phyloP scores from a whole-genome alignment of 1,140 invertebrate species.

The Drosophila kanapiae region DNA sequence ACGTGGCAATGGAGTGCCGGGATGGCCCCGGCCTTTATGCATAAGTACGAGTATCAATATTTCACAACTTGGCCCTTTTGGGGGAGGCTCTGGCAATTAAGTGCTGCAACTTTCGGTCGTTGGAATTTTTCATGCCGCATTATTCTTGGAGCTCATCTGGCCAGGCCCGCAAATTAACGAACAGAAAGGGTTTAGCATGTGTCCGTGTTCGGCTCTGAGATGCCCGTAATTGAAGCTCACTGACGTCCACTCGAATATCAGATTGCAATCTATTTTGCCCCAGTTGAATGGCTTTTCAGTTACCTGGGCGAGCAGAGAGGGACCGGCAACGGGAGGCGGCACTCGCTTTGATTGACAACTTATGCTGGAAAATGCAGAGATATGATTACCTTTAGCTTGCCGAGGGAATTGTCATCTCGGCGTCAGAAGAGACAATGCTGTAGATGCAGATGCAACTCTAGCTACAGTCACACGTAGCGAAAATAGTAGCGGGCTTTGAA shows the following conservation, averaged over 20 bases:
- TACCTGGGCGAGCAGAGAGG: not conserved
- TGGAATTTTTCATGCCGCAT: constrained; percentile 50
- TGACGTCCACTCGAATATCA: constrained; percentile 40
- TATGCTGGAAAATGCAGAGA: constrained; percentile 34
- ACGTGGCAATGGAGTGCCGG: constrained; percentile 42
- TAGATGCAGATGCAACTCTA: not conserved
- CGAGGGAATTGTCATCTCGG: constrained; percentile 37
- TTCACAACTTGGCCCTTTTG: constrained; percentile 48
- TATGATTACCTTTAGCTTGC: constrained; percentile 42
- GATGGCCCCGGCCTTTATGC: constrained; percentile 26
- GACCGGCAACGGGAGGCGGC: not conserved
- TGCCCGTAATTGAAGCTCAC: constrained; percentile 39
- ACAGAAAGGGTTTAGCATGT: constrained; percentile 9
- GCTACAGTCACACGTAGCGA: not conserved
- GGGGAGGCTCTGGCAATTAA: constrained; percentile 39
- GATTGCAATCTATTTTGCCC: constrained; percentile 37
- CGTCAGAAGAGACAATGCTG: constrained; percentile 33
- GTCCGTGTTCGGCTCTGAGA: constrained; percentile 17
- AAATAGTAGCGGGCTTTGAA: not conserved
- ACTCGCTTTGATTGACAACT: constrained; percentile 50
- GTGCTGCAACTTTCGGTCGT: constrained; percentile 41
- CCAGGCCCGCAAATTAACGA: constrained; percentile 28
- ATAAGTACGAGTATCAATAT: constrained; percentile 59
- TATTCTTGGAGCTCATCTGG: constrained; percentile 36
- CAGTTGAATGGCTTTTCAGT: constrained; percentile 17